A percentile compares a stretch with the other conserved stretches of the same genome.
Conservation (phyloP, 2,113 vertebrate species). For the Tupaia tana region DNA sequence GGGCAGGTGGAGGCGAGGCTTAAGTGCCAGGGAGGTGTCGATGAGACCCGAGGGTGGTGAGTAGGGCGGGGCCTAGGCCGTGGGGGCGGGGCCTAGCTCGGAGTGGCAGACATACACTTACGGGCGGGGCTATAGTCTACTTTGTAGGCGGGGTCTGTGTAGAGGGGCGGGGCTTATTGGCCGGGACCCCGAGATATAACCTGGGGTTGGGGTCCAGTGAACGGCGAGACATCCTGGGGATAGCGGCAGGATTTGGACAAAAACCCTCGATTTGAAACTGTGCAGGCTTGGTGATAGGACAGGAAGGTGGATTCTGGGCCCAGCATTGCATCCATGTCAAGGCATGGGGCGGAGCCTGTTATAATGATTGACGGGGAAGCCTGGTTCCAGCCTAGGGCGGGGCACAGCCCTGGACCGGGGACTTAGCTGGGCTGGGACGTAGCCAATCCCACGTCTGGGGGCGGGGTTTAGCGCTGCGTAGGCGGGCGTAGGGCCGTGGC, state of each 20-base stretch:
- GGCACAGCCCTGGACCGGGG: background rate
- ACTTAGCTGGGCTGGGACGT: background rate
- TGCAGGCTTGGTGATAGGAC: background rate
- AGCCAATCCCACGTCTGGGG: background rate
- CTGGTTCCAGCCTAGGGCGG: fast-evolving
- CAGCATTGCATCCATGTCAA: background rate
- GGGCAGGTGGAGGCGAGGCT: background rate
- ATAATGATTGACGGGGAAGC: background rate
- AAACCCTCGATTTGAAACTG: background rate
- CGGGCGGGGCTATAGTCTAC: too few relatives aligned
- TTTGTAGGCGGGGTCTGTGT: too few relatives aligned
- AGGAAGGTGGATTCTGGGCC: background rate
- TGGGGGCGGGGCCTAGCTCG: too few relatives aligned
- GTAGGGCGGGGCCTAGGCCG: fast-evolving
- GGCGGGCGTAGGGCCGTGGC: background rate
- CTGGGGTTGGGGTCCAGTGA: background rate
- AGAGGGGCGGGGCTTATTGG: background rate
- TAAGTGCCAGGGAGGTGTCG: background rate
- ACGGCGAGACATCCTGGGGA: fast-evolving
- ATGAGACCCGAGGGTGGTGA: background rate
- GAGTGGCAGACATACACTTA: too few relatives aligned
- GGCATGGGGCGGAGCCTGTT: background rate
- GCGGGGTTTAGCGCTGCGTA: background rate
- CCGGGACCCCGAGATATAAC: background rate
- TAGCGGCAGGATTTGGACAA: background rate